A percentile compares a stretch with the other conserved stretches of the same genome.
These are phyloP conservation scores for Macrotrachela quadricornifera DNA, from an alignment of 1,140 invertebrate genomes.

Conservation along the genomic window DNA sequence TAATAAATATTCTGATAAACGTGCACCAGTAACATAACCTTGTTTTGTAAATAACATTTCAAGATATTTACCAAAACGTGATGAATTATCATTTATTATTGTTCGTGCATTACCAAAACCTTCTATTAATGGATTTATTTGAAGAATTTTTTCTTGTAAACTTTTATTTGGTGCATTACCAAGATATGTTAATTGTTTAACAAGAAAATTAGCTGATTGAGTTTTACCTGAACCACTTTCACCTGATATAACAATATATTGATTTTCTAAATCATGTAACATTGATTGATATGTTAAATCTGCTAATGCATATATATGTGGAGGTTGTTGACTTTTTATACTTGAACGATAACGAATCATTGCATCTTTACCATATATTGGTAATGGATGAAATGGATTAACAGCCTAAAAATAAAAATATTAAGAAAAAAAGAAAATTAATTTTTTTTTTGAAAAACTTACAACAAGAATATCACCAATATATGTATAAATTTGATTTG, in stretches of 20 bases:
- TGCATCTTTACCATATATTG: slow-evolving; percentile 49
- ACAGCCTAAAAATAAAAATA: slow-evolving; percentile 30
- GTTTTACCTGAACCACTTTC: slow-evolving; percentile 93
- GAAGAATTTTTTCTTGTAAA: slow-evolving; percentile 25
- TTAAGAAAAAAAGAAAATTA: slow-evolving; percentile 36
- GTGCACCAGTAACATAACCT: slow-evolving; percentile 58
- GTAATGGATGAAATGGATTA: slow-evolving; percentile 55
- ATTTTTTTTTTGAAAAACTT: slow-evolving; percentile 44
- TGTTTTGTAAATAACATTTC: slow-evolving; percentile 57
- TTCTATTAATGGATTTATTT: slow-evolving; percentile 8
- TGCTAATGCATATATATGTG: slow-evolving; percentile 63
- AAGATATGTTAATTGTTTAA: slow-evolving; percentile 36
- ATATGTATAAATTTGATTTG: slow-evolving; percentile 60
- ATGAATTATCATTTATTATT: slow-evolving; percentile 46
- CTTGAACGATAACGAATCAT: slow-evolving; percentile 19
- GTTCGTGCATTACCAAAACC: slow-evolving; percentile 57
- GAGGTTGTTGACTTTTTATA: slow-evolving; percentile 53
- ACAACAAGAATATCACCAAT: slow-evolving; percentile 61
- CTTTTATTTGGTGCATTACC: slow-evolving; percentile 58
- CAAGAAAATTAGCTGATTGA: slow-evolving; percentile 54
- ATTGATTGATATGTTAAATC: slow-evolving; percentile 53
- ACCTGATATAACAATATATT: slow-evolving; percentile 87
- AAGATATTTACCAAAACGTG: slow-evolving; percentile 41
- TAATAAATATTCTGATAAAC: slow-evolving; percentile 58
- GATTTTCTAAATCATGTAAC: slow-evolving; percentile 46